A percentile compares a stretch with the other conserved stretches of the same genome.
Conservation (phyloP, 2,888 invertebrate species). For the Pachycephus smyrnensis region DNA sequence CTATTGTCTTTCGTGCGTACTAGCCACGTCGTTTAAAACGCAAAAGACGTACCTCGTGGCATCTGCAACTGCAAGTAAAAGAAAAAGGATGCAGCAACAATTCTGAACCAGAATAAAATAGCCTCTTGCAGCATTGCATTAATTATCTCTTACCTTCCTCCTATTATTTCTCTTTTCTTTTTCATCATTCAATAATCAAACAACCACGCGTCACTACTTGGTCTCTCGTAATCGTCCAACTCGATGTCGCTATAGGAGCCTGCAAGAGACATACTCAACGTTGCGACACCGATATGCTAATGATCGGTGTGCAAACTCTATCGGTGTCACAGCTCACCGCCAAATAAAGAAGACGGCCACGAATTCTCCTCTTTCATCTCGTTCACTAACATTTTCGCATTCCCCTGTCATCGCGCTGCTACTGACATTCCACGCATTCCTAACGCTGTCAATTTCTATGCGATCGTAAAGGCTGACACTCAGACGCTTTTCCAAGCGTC, state of each 20-base stretch:
- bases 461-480: not conserved
- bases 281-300: slow-evolving; percentile 13
- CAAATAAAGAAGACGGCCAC: slow-evolving; percentile 16
- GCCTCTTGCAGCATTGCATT: not conserved
- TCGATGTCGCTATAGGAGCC: not conserved
- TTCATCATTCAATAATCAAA: not conserved
- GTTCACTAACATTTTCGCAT: not conserved
- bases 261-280: not conserved
- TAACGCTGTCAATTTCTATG: not conserved
- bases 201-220: not conserved
- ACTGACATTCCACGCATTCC: not conserved
- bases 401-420: not conserved
- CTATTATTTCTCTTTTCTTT: not conserved
- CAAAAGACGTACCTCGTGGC: not conserved
- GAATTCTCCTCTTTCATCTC: slow-evolving; percentile 7
- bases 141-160: not conserved
- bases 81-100: not conserved
- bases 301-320: slow-evolving; percentile 9
- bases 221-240: not conserved
- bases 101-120: not conserved
- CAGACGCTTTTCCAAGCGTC: not conserved
- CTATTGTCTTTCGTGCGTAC: not conserved
- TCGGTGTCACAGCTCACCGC: slow-evolving; percentile 13
- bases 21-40: not conserved
- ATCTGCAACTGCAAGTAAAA: not conserved